Evolutionary conservation across 2,888 invertebrate genomes (phyloP).

Genomic region (Girardia tigrina): DNA sequence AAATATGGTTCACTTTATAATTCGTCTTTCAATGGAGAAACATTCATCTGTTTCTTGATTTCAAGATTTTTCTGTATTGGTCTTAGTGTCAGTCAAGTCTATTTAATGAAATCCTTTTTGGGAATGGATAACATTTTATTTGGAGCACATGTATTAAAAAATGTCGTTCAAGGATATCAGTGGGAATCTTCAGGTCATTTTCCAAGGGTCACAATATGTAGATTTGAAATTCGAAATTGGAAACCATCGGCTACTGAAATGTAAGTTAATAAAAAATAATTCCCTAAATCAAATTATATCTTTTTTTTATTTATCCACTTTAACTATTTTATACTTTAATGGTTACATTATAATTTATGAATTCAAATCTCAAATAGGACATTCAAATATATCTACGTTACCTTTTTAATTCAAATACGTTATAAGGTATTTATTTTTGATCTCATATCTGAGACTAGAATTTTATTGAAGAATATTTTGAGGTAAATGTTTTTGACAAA

Average conservation of each 20-base stretch:
- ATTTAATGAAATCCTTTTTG: neutral
- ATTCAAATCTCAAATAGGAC: too few relatives aligned
- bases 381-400: too few relatives aligned
- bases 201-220: neutral
- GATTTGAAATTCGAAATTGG: slow-evolving; percentile 12
- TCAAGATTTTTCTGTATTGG: neutral
- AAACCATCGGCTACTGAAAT: neutral
- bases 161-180: slow-evolving; percentile 8
- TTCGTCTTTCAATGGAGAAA: neutral
- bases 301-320: too few relatives aligned
- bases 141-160: neutral
- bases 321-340: too few relatives aligned
- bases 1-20: neutral
- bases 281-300: too few relatives aligned
- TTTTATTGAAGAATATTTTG: too few relatives aligned
- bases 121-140: slow-evolving; percentile 9
- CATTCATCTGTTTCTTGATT: neutral
- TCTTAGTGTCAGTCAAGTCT: neutral
- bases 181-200: slow-evolving; percentile 15
- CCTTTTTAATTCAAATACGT: too few relatives aligned
- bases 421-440: too few relatives aligned
- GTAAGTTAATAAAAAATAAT: too few relatives aligned
- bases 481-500: too few relatives aligned
- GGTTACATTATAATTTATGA: too few relatives aligned
- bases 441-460: too few relatives aligned